Base-by-base conservation (phyloP, 1,140 invertebrate genomes). In the Heliconius himera region DNA sequence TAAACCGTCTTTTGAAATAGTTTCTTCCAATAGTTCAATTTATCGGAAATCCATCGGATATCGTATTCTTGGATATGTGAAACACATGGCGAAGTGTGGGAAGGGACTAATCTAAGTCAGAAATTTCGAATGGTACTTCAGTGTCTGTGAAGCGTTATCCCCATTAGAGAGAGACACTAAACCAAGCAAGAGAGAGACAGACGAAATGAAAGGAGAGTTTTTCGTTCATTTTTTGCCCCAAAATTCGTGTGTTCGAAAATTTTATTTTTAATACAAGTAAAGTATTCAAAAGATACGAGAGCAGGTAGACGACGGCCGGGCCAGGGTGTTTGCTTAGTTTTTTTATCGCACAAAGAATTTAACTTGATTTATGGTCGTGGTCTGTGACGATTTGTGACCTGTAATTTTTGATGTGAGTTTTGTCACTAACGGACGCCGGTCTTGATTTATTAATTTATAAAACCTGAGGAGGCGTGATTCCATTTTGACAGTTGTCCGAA, bases 221-320 rank as follows among this genome's bases (percentile, higher is more conserved):
- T 92, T 94, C 89, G 81, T 90, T 87, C 90, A 83, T 94, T 94
- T 94, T 94, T 94, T 94, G 93, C 81, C 83, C 86, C 89, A 84
- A 85, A 91, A 90, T 91, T 88, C 88, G 84, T 90, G 88, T 83
- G 88, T 91, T 90, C 88, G 87, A 81, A 93, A 94, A 91, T 93
- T 92, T 94, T 93, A 92, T 93, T 94, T 89, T 92, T 91, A 94
- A 94, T 93, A 91, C 91, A 92, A 91, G 90, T 90, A 89, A 89
- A 91, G 89, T 89, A 93, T 92, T 92, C 90, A 89, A 92, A 92
- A 93, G 91, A 92, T 90, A 92, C 87, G 89, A 89, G 87, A 84
- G 90, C 91, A 94, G 92, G 91, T 93, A 93, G 91, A 89, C 91
- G 91, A 90, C 85, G 83, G 82, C 81, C 78, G 81, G 82, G 81